Percentiles rank a stretch among this genome's conserved stretches.
These are phyloP conservation scores for Leptocoma aspasia DNA, from an alignment of 2,113 vertebrate genomes.

Conservation along the genomic window DNA sequence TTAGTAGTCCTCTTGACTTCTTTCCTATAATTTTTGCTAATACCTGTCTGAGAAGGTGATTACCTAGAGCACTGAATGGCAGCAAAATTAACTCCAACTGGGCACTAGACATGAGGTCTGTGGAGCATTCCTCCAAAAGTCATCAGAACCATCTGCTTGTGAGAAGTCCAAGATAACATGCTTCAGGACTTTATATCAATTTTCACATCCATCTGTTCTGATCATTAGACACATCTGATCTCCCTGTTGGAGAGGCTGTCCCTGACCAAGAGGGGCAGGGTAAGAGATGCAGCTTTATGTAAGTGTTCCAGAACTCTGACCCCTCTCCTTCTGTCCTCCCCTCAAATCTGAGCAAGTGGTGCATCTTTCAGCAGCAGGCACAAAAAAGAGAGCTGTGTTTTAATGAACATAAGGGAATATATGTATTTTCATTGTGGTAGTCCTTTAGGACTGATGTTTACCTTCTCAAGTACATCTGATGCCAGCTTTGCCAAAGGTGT, in stretches of 20 bases:
- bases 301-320: not conserved
- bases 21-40: not conserved
- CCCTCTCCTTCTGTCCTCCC: not conserved
- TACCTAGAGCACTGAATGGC: not conserved
- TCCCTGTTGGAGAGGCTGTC: not conserved
- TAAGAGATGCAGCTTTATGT: not conserved
- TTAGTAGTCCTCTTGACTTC: not conserved
- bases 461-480: not conserved
- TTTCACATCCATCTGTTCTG: slow-evolving; percentile 43
- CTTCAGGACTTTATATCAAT: slow-evolving; percentile 41
- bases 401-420: not conserved
- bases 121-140: not conserved
- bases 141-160: slow-evolving; percentile 12
- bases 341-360: not conserved
- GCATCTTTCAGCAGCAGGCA: not conserved
- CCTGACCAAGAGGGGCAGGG: not conserved
- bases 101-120: not conserved
- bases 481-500: not conserved
- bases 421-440: not conserved
- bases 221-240: slow-evolving; percentile 45
- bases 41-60: not conserved
- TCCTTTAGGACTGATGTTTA: not conserved
- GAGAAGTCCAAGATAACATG: not conserved
- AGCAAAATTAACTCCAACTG: not conserved
- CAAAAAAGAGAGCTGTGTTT: not conserved